Evolutionary conservation across 2,113 vertebrate genomes (phyloP), one percentile per base, ranked within the genome.

Genomic region (Micromys minutus): DNA sequence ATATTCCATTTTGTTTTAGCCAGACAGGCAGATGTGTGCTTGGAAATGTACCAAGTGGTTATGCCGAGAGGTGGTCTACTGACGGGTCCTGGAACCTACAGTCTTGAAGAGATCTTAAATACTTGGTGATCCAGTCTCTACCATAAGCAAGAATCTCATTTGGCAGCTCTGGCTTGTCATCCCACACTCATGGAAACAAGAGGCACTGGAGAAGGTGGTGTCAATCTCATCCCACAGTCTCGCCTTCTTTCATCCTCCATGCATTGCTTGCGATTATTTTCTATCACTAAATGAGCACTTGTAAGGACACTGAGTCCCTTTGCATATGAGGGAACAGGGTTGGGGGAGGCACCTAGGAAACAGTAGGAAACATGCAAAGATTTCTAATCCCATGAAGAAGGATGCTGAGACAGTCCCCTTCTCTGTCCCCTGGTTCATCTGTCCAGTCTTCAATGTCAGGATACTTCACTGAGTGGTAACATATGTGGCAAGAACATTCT

Each of bases 381-480:
- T 87, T 96, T 89, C 93, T 95, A 72, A 65, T 97, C 95, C 94
- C 79, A 15, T 79, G 75, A 2, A 26, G 85, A 89, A 97, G 96
- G 94, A 88, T 95, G 95, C 89, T 90, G 59, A 93, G 91, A 86
- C 26, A 61, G 39, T 74, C 94, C 94, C 90, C 96, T 97, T 97
- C 96, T 94, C 93, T 95, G 89, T 94, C 90, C 94, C 92, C 95
- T 95, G 95, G 90, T 59, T 96, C 96, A 95, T 91, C 95, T 79
- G 97, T 89, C 97, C 94, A 67, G 96, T 92, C 55, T 81, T 96
- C 95, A 97, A 93, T 96, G 98, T 98, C 93, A 50, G 97, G 96
- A 97, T 84, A 87, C 94, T 85, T 93, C 97, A 86, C 97, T 79
- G 79, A 0, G 36, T 91, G 90, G 67, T n/a, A 84, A 79, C 87